Evolutionary conservation across 2,113 vertebrate genomes (phyloP).

Genomic region (Merops nubicus): DNA sequence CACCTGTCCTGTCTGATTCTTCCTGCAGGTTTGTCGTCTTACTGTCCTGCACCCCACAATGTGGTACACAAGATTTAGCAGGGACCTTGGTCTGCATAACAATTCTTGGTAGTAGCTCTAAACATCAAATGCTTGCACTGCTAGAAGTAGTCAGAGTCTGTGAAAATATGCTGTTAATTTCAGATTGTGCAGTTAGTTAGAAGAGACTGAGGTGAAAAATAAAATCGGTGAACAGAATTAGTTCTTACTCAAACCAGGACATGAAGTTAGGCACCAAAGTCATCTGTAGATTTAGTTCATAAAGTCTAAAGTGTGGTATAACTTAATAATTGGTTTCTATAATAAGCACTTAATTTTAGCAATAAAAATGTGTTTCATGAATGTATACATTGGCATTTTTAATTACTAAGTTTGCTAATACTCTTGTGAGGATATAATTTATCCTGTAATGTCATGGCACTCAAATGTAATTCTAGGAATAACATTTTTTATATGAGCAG

Average conservation of each 20-base stretch:
- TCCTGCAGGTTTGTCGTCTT: no score
- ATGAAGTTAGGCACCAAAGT: neutral
- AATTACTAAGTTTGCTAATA: conserved; percentile 29
- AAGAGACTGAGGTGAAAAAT: no score
- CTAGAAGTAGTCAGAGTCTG: no score
- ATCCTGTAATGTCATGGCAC: neutral
- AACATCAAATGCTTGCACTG: no score
- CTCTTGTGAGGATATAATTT: conserved; percentile 16
- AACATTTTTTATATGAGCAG: neutral
- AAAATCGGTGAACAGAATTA: no score
- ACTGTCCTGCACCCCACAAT: no score
- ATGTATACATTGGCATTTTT: conserved; percentile 31
- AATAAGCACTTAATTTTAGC: conserved; percentile 28
- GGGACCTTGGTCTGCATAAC: no score
- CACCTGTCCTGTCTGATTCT: no score
- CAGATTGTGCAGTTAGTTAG: no score
- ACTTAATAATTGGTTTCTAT: conserved; percentile 12
- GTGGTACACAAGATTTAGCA: no score
- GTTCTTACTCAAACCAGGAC: neutral
- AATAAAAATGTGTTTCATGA: conserved; percentile 29
- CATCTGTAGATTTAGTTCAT: conserved; percentile 1
- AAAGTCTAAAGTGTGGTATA: neutral
- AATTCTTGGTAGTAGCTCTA: no score
- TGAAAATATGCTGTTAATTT: no score
- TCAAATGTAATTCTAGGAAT: neutral